These are phyloP conservation scores for Buphagus erythrorhynchus DNA, from an alignment of 2,797 vertebrate genomes.

Conservation along the genomic window DNA sequence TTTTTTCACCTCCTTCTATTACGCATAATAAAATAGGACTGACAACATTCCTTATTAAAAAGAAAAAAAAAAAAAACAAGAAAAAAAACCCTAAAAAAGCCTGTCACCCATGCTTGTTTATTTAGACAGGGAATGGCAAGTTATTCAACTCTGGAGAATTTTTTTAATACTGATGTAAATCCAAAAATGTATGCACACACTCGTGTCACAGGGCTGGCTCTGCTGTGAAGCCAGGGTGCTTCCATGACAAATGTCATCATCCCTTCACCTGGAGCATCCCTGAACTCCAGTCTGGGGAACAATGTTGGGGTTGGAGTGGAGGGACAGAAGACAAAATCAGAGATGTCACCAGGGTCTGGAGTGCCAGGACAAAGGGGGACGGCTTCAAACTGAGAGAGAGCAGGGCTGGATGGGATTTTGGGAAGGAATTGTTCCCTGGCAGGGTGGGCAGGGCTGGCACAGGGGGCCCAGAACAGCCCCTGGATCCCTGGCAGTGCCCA, in stretches of 20 bases:
- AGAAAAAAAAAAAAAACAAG: background rate
- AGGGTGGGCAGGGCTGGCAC: background rate
- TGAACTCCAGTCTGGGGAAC: rapidly evolving
- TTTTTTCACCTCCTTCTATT: conserved; percentile 54
- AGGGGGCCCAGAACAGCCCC: background rate
- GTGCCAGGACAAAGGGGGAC: background rate
- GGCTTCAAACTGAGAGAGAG: background rate
- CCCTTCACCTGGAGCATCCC: background rate
- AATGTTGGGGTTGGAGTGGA: rapidly evolving
- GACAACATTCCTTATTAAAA: conserved; percentile 60
- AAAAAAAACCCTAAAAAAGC: background rate
- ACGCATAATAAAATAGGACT: conserved; percentile 59
- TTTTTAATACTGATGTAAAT: background rate
- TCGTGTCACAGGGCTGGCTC: rapidly evolving
- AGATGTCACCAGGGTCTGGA: background rate
- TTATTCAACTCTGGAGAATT: background rate
- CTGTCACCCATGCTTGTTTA: conserved; percentile 44
- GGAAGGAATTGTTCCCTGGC: background rate
- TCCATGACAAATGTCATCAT: rapidly evolving
- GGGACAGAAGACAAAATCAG: background rate
- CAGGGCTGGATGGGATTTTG: rapidly evolving
- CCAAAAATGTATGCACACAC: background rate
- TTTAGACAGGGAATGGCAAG: conserved; percentile 21
- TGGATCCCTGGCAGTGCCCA: background rate
- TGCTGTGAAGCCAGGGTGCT: background rate